Conservation (phyloP, 2,888 invertebrate genomes). For the Drosophila monieri region DNA sequence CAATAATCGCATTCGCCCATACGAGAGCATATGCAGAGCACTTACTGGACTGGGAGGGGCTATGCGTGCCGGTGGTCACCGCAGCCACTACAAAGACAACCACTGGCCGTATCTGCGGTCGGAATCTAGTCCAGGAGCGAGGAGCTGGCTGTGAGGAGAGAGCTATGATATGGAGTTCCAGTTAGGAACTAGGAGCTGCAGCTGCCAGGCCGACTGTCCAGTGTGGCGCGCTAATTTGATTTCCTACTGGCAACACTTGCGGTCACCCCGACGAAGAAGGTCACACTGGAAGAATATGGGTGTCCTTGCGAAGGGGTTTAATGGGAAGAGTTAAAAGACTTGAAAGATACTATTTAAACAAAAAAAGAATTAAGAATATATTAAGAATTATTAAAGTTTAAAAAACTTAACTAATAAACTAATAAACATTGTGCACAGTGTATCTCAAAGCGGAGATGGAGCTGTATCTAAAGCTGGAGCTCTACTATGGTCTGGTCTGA, state of each 20-base stretch:
- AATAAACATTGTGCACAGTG: neutral
- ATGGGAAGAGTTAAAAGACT: neutral
- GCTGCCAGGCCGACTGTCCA: conserved; percentile 49
- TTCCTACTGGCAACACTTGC: conserved; percentile 77
- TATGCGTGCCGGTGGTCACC: conserved; percentile 57
- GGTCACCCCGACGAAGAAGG: conserved; percentile 49
- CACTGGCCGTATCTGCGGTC: conserved; percentile 39
- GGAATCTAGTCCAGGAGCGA: conserved; percentile 39
- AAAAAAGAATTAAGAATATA: neutral
- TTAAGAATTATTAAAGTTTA: neutral
- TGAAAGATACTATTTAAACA: neutral
- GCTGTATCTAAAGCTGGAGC: conserved; percentile 13
- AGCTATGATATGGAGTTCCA: neutral
- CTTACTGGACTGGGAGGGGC: conserved; percentile 12
- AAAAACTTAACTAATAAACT: too few relatives aligned
- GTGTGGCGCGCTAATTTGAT: conserved; percentile 73
- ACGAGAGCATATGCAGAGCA: conserved; percentile 39
- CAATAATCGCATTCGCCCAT: conserved; percentile 52
- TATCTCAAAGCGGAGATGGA: neutral
- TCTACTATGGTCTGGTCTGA: conserved; percentile 19
- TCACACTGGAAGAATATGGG: neutral
- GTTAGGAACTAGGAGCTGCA: conserved; percentile 29
- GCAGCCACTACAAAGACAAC: conserved; percentile 41
- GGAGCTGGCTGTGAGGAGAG: conserved; percentile 16
- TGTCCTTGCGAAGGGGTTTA: too few relatives aligned